phyloP scores from a whole-genome alignment of 2,797 vertebrate species.

The Oreonectes daqikongensis region DNA sequence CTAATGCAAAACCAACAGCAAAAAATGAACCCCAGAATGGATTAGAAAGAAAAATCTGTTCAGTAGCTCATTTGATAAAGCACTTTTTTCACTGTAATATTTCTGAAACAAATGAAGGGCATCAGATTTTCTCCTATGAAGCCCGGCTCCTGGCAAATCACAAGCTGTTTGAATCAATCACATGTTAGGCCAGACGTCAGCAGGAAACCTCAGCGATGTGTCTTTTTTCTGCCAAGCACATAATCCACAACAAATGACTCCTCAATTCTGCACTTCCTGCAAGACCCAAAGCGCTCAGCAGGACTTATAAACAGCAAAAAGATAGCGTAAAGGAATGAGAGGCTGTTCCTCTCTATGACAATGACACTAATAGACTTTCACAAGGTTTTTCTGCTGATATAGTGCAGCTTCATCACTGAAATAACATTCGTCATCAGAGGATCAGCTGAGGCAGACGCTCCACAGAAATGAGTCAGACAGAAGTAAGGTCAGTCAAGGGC shows the following conservation, averaged over 20 bases:
- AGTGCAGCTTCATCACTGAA: conserved; percentile 8
- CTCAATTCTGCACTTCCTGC: conserved; percentile 32
- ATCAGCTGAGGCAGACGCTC: conserved; percentile 44
- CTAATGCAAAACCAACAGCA: background rate
- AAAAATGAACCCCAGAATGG: too few relatives aligned
- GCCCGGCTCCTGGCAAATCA: background rate
- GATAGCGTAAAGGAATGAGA: conserved; percentile 10
- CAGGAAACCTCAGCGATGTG: conserved; percentile 28
- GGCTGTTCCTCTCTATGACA: conserved; percentile 33
- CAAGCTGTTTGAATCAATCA: conserved; percentile 18
- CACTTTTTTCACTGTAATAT: too few relatives aligned
- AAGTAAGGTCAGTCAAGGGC: conserved; percentile 32
- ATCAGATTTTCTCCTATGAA: background rate
- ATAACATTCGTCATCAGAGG: conserved; percentile 27
- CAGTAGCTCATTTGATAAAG: too few relatives aligned
- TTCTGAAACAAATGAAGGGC: too few relatives aligned
- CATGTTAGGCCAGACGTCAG: background rate
- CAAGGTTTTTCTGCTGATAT: conserved; percentile 45
- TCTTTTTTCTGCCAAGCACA: conserved; percentile 22
- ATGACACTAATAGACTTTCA: conserved; percentile 33
- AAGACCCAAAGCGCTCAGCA: conserved; percentile 14
- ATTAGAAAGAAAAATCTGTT: too few relatives aligned
- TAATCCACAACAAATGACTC: conserved; percentile 36
- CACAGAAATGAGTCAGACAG: conserved; percentile 29
- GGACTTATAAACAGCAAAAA: background rate